Base-by-base conservation (phyloP, 2,113 vertebrate genomes). In the Serinus canaria region DNA sequence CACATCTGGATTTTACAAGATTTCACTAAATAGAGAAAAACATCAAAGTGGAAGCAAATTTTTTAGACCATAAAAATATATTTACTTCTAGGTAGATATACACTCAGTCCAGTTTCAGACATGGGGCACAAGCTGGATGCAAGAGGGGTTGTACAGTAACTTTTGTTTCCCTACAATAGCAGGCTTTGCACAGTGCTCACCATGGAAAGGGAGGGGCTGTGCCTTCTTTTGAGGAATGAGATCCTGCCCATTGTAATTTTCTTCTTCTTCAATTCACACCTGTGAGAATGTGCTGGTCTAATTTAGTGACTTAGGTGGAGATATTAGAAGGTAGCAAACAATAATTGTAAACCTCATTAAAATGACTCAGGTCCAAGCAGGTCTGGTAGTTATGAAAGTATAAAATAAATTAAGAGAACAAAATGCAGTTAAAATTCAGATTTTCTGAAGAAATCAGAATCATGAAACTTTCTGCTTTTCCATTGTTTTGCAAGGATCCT, bases 321-420 rank as follows among this genome's bases (percentile, higher is more conserved):
- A 91, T 90, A 94, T 66, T 94, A 97, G 73, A 93, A 92, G 81
- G 82, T 53, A 79, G 89, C 94, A 98, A 97, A 97, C 49, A 96
- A 82, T 93, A 15, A 88, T 79, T 95, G 63, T 89, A 95, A 97
- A 96, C 58, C 87, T 96, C 91, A 97, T 96, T 97, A 96, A 97
- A 97, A 97, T 83, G 37, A 89, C 62, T 96, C 81, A 39, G 30
- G 3, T 17, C 18, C 35, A 87, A 79, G 70, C 7, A 5, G 82
- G 35, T 94, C 66, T 83, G 27, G n/a, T 41, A 84, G 16, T 52
- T 66, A 19, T 43, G 11, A 92, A 47, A 75, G 28, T 90, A 88
- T 46, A 79, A 85, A 92, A 77, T 43, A 87, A 89, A 44, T 7
- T 3, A 87, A 75, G 43, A 66, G 31, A 62, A 82, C 59, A 82